These are phyloP conservation scores for Miichthys miiuy DNA, from an alignment of 2,797 vertebrate species.

Conservation along the genomic window DNA sequence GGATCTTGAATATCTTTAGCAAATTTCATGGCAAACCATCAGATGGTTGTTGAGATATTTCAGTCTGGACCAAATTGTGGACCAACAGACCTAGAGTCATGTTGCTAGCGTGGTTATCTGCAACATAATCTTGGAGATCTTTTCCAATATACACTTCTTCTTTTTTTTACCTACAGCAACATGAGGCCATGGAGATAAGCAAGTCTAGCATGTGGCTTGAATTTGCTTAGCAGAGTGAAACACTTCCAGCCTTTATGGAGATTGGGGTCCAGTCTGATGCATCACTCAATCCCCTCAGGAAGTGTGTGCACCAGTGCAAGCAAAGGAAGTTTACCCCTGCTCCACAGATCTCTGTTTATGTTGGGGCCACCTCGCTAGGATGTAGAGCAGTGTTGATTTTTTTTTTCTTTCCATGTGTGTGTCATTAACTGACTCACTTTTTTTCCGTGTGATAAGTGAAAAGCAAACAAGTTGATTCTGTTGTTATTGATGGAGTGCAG, in stretches of 20 bases:
- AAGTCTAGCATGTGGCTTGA: constrained; percentile 63
- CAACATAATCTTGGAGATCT: background rate
- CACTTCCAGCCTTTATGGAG: constrained; percentile 46
- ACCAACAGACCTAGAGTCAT: background rate
- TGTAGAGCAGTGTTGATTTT: constrained; percentile 53
- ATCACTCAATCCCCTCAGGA: constrained; percentile 75
- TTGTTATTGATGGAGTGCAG: constrained; percentile 61
- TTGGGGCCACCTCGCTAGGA: constrained; percentile 70
- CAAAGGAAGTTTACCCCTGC: constrained; percentile 80
- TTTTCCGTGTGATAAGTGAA: constrained; percentile 73
- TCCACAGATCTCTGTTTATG: constrained; percentile 80
- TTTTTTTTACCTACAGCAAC: constrained; percentile 7
- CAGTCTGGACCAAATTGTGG: background rate
- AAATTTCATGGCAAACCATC: background rate
- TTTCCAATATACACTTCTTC: background rate
- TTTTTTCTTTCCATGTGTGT: constrained; percentile 36
- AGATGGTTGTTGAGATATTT: background rate
- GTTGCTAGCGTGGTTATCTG: background rate
- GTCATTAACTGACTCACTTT: constrained; percentile 74
- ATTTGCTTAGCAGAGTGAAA: constrained; percentile 60
- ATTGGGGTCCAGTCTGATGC: constrained; percentile 58
- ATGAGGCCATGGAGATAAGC: constrained; percentile 12
- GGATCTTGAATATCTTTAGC: background rate
- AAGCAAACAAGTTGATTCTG: constrained; percentile 74
- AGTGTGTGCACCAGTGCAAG: constrained; percentile 77